phyloP scores from a whole-genome alignment of 2,888 invertebrate species.

The Drosophila cognata region DNA sequence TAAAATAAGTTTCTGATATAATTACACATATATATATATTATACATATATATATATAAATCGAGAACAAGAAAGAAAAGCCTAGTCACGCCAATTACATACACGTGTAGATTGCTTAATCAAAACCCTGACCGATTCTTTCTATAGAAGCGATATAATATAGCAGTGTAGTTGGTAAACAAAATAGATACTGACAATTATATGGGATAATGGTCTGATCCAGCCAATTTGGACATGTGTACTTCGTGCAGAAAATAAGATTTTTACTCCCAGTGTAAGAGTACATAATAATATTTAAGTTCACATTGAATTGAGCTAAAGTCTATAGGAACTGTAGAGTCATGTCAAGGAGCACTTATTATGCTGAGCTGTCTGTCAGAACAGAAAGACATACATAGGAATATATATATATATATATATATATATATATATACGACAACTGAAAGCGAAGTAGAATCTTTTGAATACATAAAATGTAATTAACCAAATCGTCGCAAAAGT shows the following conservation, averaged over 20 bases:
- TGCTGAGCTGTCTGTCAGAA: slow-evolving; percentile 26
- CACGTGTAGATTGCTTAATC: not conserved
- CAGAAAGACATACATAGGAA: slow-evolving; percentile 11
- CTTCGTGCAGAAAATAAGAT: not conserved
- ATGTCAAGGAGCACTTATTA: slow-evolving; percentile 22
- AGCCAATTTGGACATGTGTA: not conserved
- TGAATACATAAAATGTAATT: slow-evolving; percentile 53
- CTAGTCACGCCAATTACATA: not conserved
- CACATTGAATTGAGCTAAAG: slow-evolving; percentile 5
- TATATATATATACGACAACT: slow-evolving; percentile 17
- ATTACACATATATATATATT: not conserved
- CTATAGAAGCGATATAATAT: not conserved
- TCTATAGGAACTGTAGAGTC: slow-evolving; percentile 14
- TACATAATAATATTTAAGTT: slow-evolving; percentile 12
- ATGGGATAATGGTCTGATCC: not conserved
- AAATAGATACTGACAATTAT: not conserved
- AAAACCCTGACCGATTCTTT: not conserved
- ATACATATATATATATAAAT: not conserved
- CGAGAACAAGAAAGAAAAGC: not conserved
- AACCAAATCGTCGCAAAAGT: slow-evolving; percentile 26
- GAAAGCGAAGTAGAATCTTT: slow-evolving; percentile 40
- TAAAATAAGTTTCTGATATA: not conserved
- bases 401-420: slow-evolving; percentile 5
- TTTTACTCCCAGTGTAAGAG: not conserved
- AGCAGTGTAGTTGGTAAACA: not conserved